A percentile compares a stretch with the other conserved stretches of the same genome.
These are phyloP conservation scores for Diloba caeruleocephala DNA, from an alignment of 2,888 invertebrate genomes.

Conservation along the genomic window DNA sequence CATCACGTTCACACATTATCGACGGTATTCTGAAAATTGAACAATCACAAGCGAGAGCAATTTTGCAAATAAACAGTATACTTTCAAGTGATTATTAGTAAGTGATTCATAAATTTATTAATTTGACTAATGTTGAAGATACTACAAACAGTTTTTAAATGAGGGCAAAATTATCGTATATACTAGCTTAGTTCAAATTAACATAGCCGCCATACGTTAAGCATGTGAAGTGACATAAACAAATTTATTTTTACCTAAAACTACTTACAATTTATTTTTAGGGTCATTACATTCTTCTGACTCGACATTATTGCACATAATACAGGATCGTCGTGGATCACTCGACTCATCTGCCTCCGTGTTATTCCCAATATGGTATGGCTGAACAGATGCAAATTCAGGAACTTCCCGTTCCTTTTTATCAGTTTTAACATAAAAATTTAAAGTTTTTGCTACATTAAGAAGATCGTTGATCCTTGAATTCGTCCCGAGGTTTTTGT, in stretches of 20 bases:
- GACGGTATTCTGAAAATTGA: slow-evolving; percentile 70
- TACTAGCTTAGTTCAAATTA: no score
- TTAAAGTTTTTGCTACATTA: slow-evolving; percentile 54
- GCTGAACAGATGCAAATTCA: slow-evolving; percentile 2
- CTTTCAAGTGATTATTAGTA: not conserved
- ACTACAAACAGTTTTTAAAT: no score
- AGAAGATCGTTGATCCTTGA: slow-evolving; percentile 46
- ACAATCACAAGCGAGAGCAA: slow-evolving; percentile 46
- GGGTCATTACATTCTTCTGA: slow-evolving; percentile 69
- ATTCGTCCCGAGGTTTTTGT: slow-evolving; percentile 34
- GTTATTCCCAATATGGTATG: slow-evolving; percentile 9
- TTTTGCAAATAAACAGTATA: slow-evolving; percentile 28
- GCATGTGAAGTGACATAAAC: no score
- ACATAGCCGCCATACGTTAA: no score
- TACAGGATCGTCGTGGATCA: slow-evolving; percentile 65
- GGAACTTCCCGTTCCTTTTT: slow-evolving; percentile 31
- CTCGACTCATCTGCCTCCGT: slow-evolving; percentile 26
- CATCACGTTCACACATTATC: slow-evolving; percentile 63
- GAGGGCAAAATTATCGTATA: no score
- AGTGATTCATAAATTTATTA: no score
- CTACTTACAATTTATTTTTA: slow-evolving; percentile 71
- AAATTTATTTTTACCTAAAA: no score
- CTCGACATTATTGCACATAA: slow-evolving; percentile 72
- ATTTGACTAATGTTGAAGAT: no score
- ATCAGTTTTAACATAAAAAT: slow-evolving; percentile 52